Base-by-base conservation (phyloP, 2,113 vertebrate genomes). In the Andinoacara biseriatus region DNA sequence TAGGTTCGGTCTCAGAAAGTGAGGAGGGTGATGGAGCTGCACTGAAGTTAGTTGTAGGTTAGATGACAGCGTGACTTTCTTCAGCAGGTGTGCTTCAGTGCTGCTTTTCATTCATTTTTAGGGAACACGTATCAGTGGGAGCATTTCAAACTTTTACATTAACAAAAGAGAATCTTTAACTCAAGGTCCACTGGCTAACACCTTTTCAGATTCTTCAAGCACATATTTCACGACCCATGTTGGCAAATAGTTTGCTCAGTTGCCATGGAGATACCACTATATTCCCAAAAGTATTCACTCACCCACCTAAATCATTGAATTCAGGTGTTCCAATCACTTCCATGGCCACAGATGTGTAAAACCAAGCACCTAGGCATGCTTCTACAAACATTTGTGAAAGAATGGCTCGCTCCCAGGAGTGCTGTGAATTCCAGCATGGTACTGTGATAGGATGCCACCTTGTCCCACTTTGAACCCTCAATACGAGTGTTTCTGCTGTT, bases 1-100 rank as follows among this genome's bases (percentile, higher is more conserved):
- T 82, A 86, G 85, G 79, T 87, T 89, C 81, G 74, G 57, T 76
- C 86, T 75, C 33, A 33, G 69, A 63, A 3, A 18, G 62, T 61
- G 35, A 17, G 7, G 22, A 75, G 20, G 49, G 56, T 2, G 22
- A 9, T 5, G 15, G 10, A 35, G 58, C 58, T 43, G 35, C 17
- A 49, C 3, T 35, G 82, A 61, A 85, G 65, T 85, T 81, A 60
- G 62, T 5, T 63, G 17, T 65, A 81, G 52, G 58, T 86, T 62
- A 43, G 60, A 56, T 38, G 33, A 81, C 29, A 58, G 74, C 57
- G 4, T 17, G 38, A 72, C 58, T 52, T 69, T 69, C 18, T 58
- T 43, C 24, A 40, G 26, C 46, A 46, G 10, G 13, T 58, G 24
- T 54, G 59, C 43, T 58, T 83, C n/a, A 24, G 56, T 31, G 13